Conservation (phyloP, 2,888 invertebrate species). For the Melanophora roralis region DNA sequence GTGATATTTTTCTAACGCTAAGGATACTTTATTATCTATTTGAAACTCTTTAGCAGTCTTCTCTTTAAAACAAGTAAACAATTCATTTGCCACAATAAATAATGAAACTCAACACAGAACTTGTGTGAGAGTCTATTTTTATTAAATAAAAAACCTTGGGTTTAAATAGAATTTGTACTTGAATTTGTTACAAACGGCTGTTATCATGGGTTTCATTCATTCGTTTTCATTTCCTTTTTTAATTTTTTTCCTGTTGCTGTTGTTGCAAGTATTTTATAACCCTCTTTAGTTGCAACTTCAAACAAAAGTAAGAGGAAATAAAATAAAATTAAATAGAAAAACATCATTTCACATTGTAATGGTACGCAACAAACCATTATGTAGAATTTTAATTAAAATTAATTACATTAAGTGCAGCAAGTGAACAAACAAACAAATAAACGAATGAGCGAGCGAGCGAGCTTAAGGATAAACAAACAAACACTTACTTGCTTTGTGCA, state of each 20-base stretch:
- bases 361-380: conserved; percentile 67
- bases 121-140: neutral
- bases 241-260: neutral
- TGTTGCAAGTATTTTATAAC: conserved; percentile 23
- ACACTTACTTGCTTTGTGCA: conserved; percentile 18
- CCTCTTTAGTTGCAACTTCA: conserved; percentile 13
- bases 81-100: conserved; percentile 42
- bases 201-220: conserved; percentile 17
- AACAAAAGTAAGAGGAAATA: conserved; percentile 38
- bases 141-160: conserved; percentile 12
- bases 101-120: conserved; percentile 30
- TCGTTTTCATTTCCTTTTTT: conserved; percentile 34
- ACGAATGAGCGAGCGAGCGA: neutral
- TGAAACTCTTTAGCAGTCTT: neutral
- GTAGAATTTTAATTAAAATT: conserved; percentile 76
- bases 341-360: conserved; percentile 44
- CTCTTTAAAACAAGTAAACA: conserved; percentile 2
- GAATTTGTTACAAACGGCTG: conserved; percentile 48
- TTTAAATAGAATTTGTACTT: conserved; percentile 51
- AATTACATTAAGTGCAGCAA: conserved; percentile 76
- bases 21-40: neutral
- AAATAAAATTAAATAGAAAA: conserved; percentile 35
- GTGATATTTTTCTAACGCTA: neutral
- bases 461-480: conserved; percentile 12
- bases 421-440: conserved; percentile 66